These are phyloP conservation scores for Pilophorus perplexus DNA, from an alignment of 2,888 invertebrate species.

Conservation along the genomic window DNA sequence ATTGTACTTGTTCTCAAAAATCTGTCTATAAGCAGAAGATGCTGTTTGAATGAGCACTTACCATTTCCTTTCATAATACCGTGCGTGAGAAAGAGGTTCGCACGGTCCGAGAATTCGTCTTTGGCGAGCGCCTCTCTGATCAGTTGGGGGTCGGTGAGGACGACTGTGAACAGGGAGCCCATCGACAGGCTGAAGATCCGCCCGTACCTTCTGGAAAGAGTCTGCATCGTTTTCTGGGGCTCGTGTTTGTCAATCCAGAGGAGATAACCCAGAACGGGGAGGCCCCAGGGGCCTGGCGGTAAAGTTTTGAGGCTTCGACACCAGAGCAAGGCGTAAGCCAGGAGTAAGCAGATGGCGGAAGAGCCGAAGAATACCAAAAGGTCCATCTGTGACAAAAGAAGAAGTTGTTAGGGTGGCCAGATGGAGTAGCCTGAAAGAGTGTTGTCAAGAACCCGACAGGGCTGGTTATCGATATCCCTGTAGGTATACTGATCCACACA, in stretches of 20 bases:
- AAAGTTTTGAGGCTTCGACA: conserved; percentile 51
- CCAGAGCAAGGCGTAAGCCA: conserved; percentile 17
- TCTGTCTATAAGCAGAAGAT: no score
- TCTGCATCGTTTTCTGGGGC: conserved; percentile 70
- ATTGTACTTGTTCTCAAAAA: no score
- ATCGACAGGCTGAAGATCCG: conserved; percentile 69
- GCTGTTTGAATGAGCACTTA: no score
- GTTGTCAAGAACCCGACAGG: no score
- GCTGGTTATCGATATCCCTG: no score
- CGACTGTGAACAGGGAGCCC: conserved; percentile 69
- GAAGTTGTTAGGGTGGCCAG: no score
- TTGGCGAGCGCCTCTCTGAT: conserved; percentile 71
- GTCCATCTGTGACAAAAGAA: no score
- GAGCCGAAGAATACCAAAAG: conserved; percentile 27
- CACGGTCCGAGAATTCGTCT: conserved; percentile 70
- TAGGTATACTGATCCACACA: no score
- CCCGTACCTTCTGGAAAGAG: conserved; percentile 66
- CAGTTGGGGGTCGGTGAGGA: conserved; percentile 70
- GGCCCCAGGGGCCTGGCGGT: conserved; percentile 76
- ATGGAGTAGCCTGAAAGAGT: no score
- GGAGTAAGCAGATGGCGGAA: conserved; percentile 5
- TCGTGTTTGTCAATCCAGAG: conserved; percentile 66
- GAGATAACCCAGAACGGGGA: conserved; percentile 77
- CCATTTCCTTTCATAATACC: conserved; percentile 86
- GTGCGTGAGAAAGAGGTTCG: conserved; percentile 79